Conservation (phyloP, 2,113 vertebrate genomes). For the Phodopus roborovskii region DNA sequence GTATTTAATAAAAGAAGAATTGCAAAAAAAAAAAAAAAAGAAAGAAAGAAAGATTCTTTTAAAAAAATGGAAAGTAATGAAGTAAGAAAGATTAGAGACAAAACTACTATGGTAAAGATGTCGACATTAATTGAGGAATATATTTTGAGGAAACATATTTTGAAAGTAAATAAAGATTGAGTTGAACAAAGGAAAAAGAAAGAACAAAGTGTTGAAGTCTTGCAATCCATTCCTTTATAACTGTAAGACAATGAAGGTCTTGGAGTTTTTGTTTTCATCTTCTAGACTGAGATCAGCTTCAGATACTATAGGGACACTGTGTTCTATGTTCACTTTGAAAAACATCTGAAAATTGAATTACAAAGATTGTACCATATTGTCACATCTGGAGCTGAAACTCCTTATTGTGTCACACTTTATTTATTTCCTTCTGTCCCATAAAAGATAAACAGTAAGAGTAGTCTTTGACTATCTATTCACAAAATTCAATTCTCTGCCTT, state of each 20-base stretch:
- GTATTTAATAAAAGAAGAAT: background rate
- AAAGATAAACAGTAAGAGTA: background rate
- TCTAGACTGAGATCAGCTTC: background rate
- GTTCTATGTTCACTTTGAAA: background rate
- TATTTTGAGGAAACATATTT: background rate
- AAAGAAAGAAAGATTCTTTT: background rate
- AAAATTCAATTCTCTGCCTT: conserved; percentile 22
- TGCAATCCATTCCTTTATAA: background rate
- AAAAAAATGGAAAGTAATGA: background rate
- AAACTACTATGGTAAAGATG: background rate
- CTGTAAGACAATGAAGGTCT: background rate
- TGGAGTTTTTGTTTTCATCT: background rate
- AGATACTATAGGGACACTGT: background rate
- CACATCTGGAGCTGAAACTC: background rate
- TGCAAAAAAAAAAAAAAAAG: no score
- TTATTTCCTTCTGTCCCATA: background rate
- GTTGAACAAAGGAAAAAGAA: background rate
- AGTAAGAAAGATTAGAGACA: background rate
- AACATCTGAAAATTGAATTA: background rate
- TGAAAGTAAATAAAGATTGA: background rate
- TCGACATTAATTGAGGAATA: background rate
- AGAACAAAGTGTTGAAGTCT: background rate
- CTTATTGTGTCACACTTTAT: background rate
- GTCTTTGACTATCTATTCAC: background rate
- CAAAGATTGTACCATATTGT: background rate